Percentiles rank a stretch among this genome's conserved stretches.
phyloP scores from a whole-genome alignment of 2,888 invertebrate species.

The Capitulum mitella region DNA sequence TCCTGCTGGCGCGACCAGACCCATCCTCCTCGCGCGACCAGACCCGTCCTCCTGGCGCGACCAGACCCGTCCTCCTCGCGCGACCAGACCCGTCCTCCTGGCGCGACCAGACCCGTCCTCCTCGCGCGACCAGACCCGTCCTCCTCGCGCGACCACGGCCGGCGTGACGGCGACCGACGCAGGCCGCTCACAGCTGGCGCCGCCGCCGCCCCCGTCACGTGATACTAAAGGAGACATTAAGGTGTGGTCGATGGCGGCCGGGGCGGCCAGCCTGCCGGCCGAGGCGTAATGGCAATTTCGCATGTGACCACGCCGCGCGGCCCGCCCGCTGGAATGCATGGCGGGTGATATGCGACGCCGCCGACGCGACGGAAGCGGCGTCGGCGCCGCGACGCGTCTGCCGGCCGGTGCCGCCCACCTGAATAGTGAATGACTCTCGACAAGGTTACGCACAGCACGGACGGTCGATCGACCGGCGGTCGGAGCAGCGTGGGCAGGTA shows the following conservation, averaged over 20 bases:
- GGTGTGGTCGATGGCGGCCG: background rate
- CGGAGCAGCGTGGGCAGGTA: background rate
- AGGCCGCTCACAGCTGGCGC: background rate
- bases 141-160: too few species aligned
- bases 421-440: background rate
- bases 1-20: too few species aligned
- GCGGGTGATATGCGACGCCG: slow-evolving; percentile 1
- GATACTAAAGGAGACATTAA: background rate
- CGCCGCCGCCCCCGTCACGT: background rate
- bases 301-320: background rate
- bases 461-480: background rate
- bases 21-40: too few species aligned
- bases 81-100: too few species aligned
- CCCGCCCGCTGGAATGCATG: background rate
- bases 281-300: background rate
- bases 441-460: background rate
- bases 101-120: too few species aligned
- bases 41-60: too few species aligned
- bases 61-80: too few species aligned
- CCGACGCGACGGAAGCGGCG: background rate
- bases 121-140: too few species aligned
- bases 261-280: background rate
- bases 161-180: background rate
- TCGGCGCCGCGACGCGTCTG: background rate
- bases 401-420: background rate